Evolutionary conservation across 1,140 invertebrate species (phyloP).

Genomic region (Andricus grossulariae): DNA sequence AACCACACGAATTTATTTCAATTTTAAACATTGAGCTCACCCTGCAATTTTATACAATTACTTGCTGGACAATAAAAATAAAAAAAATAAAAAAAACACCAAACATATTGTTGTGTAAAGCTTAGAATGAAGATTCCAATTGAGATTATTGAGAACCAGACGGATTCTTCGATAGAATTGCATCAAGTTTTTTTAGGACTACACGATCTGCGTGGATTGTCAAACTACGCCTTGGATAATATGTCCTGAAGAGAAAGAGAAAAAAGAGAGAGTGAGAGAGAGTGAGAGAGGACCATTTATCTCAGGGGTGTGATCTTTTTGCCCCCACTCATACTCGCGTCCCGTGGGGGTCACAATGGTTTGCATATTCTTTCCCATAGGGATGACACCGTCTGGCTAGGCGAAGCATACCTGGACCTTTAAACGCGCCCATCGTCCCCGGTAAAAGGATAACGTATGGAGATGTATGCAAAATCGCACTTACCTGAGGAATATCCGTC

Average conservation of each 20-base stretch:
- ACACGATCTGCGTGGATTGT: too few relatives aligned
- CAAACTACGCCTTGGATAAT: too few relatives aligned
- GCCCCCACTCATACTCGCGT: conserved; percentile 44
- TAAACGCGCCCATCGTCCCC: conserved; percentile 50
- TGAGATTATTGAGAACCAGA: too few relatives aligned
- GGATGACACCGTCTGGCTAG: conserved; percentile 70
- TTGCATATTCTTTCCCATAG: conserved; percentile 75
- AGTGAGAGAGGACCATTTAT: conserved; percentile 59
- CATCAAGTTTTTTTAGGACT: too few relatives aligned
- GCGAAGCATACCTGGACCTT: conserved; percentile 65
- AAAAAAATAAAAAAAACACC: too few relatives aligned
- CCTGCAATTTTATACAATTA: too few relatives aligned
- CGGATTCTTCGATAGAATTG: too few relatives aligned
- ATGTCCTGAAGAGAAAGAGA: background rate
- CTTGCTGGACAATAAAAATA: too few relatives aligned
- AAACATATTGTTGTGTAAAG: too few relatives aligned
- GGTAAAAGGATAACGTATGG: conserved; percentile 70
- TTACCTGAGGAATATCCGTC: conserved; percentile 67
- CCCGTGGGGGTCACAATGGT: conserved; percentile 72
- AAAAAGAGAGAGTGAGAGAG: conserved; percentile 33
- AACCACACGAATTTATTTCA: too few relatives aligned
- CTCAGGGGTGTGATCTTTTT: conserved; percentile 67
- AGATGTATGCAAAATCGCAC: conserved; percentile 74
- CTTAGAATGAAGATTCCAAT: too few relatives aligned
- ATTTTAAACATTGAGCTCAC: too few relatives aligned